These are phyloP conservation scores for Muschampia plurimacula DNA, from an alignment of 2,888 invertebrate genomes.

Conservation along the genomic window DNA sequence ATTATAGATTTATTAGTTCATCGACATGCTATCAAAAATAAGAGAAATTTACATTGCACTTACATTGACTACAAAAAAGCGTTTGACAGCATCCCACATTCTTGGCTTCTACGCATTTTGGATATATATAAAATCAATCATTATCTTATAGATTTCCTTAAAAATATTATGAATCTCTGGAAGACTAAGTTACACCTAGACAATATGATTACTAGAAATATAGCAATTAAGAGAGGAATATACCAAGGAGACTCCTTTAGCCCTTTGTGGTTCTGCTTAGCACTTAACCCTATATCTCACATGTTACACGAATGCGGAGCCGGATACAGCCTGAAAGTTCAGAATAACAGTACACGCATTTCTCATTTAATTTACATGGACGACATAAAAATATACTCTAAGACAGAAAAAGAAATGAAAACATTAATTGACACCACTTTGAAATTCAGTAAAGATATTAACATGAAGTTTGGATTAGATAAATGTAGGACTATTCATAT, in stretches of 20 bases:
- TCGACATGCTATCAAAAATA: too few relatives aligned
- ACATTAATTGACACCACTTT: not conserved
- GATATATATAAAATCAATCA: not conserved
- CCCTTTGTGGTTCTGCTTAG: constrained; percentile 3
- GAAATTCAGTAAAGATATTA: constrained; percentile 11
- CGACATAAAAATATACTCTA: not conserved
- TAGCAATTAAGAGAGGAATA: constrained; percentile 36
- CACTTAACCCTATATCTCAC: constrained; percentile 4
- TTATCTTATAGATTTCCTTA: not conserved
- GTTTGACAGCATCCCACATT: not conserved
- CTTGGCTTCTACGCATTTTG: not conserved
- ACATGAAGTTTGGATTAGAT: constrained; percentile 11
- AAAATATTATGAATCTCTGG: not conserved
- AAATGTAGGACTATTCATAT: constrained; percentile 12
- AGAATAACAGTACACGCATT: not conserved
- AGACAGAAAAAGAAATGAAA: constrained; percentile 8
- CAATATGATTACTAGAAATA: constrained; percentile 5
- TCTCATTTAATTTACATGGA: not conserved
- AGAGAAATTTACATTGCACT: constrained; percentile 28
- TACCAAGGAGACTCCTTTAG: constrained; percentile 16
- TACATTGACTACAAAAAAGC: constrained; percentile 33
- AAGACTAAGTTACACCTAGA: not conserved
- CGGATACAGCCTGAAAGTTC: constrained; percentile 1
- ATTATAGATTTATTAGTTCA: constrained; percentile 28
- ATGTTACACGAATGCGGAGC: not conserved